Evolutionary conservation across 2,888 invertebrate genomes (phyloP).

Genomic region (Brachypalpus laphriformis): DNA sequence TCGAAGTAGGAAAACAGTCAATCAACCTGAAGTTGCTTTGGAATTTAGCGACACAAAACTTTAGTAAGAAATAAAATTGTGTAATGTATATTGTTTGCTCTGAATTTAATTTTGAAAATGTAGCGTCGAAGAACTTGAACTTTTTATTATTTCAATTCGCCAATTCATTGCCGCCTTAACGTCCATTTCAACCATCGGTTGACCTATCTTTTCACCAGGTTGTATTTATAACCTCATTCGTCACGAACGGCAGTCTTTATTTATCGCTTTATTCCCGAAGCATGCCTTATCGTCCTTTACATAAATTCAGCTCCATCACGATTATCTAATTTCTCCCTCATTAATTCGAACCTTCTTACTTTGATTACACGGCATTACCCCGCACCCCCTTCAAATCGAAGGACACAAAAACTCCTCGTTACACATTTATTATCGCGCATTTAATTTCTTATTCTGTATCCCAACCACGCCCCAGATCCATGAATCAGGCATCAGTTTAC

Average conservation of each 20-base stretch:
- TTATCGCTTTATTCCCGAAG: conserved; percentile 35
- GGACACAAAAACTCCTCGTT: conserved; percentile 1
- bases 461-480: conserved; percentile 47
- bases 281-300: conserved; percentile 47
- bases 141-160: no score
- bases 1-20: no score
- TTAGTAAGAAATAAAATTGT: no score
- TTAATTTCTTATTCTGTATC: conserved; percentile 56
- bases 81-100: no score
- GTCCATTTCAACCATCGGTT: conserved; percentile 6
- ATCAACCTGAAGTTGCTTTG: no score
- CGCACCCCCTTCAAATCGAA: not conserved
- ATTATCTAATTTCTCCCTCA: conserved; percentile 59
- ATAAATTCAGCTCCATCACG: conserved; percentile 54
- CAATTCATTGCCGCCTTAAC: not conserved
- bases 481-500: conserved; percentile 65
- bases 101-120: no score
- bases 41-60: no score
- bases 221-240: conserved; percentile 16
- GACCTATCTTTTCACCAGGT: conserved; percentile 3
- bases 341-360: conserved; percentile 56
- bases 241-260: conserved; percentile 14
- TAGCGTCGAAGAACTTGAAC: no score
- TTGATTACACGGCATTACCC: conserved; percentile 14
- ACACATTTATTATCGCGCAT: conserved; percentile 46